A percentile compares a stretch with the other conserved stretches of the same genome.
These are phyloP conservation scores for Corydoras sp. DNA, from an alignment of 2,113 vertebrate genomes.

Conservation along the genomic window DNA sequence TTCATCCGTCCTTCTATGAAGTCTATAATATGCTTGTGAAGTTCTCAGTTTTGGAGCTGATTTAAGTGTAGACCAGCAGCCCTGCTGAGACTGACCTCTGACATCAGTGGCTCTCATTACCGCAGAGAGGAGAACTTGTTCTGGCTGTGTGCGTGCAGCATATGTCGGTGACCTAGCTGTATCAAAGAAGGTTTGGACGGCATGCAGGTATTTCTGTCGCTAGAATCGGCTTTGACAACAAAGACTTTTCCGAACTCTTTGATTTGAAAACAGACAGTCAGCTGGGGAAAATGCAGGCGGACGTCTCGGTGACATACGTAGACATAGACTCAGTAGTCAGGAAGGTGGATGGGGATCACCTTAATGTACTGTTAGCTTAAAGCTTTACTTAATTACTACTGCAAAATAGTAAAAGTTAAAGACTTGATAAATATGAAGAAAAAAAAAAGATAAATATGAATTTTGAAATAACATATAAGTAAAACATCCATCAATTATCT, in stretches of 20 bases:
- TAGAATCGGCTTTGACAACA: constrained; percentile 12
- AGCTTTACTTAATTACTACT: background rate
- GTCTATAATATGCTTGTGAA: background rate
- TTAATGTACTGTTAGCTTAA: background rate
- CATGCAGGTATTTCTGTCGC: constrained; percentile 27
- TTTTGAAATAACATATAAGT: background rate
- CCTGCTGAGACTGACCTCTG: background rate
- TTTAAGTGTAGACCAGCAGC: background rate
- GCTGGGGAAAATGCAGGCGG: constrained; percentile 12
- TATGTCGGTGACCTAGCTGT: too few species aligned
- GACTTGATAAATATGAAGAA: background rate
- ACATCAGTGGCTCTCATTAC: background rate
- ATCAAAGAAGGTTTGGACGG: background rate
- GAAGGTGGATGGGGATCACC: constrained; percentile 2
- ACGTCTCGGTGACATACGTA: constrained; percentile 27
- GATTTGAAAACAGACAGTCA: constrained; percentile 33
- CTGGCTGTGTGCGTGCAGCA: too few species aligned
- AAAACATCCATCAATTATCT: too few species aligned
- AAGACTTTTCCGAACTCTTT: constrained; percentile 27
- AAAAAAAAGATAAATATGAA: background rate
- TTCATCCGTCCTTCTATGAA: background rate
- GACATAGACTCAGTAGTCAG: background rate
- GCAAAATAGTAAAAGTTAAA: too few species aligned
- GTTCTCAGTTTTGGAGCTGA: background rate
- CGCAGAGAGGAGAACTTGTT: background rate